Conservation (phyloP, 2,113 vertebrate genomes). For the Sardina pilchardus region DNA sequence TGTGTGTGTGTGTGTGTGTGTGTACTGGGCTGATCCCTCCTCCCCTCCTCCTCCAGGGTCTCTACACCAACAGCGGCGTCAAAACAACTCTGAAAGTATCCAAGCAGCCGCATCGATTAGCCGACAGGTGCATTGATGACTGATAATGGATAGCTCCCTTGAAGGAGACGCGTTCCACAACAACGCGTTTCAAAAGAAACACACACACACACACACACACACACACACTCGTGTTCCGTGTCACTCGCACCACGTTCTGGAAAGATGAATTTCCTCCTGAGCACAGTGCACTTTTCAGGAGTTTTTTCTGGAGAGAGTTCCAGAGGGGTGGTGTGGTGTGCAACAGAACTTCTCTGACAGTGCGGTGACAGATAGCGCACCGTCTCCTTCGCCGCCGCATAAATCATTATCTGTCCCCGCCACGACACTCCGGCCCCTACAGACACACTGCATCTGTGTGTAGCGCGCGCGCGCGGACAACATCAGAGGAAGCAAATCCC, state of each 20-base stretch:
- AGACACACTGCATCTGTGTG: no score
- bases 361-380: no score
- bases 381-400: no score
- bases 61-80: neutral
- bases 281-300: neutral
- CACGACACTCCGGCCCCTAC: no score
- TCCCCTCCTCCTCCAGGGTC: neutral
- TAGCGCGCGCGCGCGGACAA: no score
- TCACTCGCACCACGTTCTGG: neutral
- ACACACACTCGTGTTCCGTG: neutral
- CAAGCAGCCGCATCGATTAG: neutral
- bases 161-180: neutral
- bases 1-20: neutral
- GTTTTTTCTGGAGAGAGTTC: neutral
- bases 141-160: neutral
- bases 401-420: no score
- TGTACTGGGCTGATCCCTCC: neutral
- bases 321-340: neutral
- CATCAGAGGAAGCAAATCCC: no score
- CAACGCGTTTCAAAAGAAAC: no score
- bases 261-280: neutral
- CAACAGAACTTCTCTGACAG: neutral
- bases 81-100: neutral
- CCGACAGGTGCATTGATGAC: neutral
- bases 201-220: no score